phyloP scores from a whole-genome alignment of 2,888 invertebrate genomes.

The Entomobrya proxima region DNA sequence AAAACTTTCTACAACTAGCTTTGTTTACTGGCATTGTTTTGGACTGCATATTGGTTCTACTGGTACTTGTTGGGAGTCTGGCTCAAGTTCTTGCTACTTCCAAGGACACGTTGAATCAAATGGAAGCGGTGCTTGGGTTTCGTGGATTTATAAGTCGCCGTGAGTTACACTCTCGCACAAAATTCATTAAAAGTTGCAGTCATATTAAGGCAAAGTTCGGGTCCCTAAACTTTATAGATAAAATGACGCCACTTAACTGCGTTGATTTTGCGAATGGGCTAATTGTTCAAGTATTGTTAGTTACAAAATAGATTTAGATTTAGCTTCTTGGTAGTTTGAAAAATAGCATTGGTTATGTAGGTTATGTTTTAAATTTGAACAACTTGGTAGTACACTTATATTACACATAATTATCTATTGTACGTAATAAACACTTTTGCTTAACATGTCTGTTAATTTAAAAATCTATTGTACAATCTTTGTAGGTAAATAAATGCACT shows the following conservation, averaged over 20 bases:
- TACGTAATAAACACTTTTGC: too few species aligned
- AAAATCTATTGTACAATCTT: too few species aligned
- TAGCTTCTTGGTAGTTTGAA: too few species aligned
- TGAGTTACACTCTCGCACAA: too few species aligned
- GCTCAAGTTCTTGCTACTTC: not conserved
- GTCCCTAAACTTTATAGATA: not conserved
- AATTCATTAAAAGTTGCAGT: not conserved
- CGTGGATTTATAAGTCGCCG: not conserved
- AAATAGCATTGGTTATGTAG: too few species aligned
- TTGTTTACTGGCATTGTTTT: not conserved
- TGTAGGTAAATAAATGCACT: too few species aligned
- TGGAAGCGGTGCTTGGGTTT: not conserved
- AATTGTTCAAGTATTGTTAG: not conserved
- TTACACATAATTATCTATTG: too few species aligned
- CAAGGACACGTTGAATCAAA: not conserved
- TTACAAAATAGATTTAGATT: too few species aligned
- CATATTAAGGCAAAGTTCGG: not conserved
- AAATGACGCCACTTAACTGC: not conserved
- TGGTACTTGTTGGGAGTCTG: not conserved
- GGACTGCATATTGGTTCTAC: not conserved
- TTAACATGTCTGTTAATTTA: too few species aligned
- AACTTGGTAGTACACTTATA: too few species aligned
- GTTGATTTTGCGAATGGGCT: not conserved
- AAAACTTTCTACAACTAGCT: too few species aligned
- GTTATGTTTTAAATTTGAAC: too few species aligned